Evolutionary conservation across 2,888 invertebrate species (phyloP).

Genomic region (Nipponacmea schrenckii): DNA sequence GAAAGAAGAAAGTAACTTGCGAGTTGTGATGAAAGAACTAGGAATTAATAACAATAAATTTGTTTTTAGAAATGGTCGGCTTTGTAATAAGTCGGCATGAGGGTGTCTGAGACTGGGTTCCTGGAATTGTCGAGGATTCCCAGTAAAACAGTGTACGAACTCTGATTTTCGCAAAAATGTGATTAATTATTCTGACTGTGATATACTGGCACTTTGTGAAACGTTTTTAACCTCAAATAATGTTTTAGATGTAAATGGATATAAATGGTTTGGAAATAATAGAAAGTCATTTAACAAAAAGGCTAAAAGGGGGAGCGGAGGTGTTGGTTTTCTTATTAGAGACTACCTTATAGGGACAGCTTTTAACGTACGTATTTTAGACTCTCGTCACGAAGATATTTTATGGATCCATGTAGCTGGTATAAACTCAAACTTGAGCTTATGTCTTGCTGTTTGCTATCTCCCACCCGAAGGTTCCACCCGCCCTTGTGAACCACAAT

Average conservation of each 20-base stretch:
- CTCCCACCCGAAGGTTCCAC: not conserved
- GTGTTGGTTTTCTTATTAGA: not conserved
- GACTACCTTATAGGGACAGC: not conserved
- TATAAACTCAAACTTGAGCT: not conserved
- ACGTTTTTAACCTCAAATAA: not conserved
- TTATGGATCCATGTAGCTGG: not conserved
- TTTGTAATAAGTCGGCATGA: not conserved
- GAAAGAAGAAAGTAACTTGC: not conserved
- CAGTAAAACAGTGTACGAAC: not conserved
- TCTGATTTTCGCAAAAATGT: not conserved
- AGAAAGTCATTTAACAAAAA: not conserved
- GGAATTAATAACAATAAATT: not conserved
- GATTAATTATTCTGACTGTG: not conserved
- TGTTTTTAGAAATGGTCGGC: not conserved
- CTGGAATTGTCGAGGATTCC: not conserved
- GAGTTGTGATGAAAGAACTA: not conserved
- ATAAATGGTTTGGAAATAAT: slow-evolving; percentile 1
- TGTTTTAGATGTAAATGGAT: not conserved
- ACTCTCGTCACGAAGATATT: not conserved
- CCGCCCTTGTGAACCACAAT: not conserved
- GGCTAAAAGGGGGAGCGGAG: not conserved
- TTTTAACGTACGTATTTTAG: not conserved
- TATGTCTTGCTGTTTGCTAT: slow-evolving; percentile 3
- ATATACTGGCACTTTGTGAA: slow-evolving; percentile 1
- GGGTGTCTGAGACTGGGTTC: not conserved